Percentiles rank a stretch among this genome's conserved stretches.
Evolutionary conservation across 1,140 invertebrate genomes (phyloP).

Genomic region (Drosophila sulfurigaster): DNA sequence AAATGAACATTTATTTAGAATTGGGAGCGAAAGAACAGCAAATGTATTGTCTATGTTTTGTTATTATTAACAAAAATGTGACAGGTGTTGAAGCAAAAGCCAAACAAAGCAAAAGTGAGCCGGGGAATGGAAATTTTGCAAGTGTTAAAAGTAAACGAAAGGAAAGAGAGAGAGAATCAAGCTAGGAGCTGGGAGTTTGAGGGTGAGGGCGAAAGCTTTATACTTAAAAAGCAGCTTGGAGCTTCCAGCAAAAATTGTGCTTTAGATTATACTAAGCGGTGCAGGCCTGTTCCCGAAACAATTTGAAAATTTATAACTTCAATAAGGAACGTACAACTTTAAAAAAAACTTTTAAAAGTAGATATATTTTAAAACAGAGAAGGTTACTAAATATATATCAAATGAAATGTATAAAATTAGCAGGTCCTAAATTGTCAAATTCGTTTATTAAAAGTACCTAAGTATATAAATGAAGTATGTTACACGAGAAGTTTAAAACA

Average conservation of each 20-base stretch:
- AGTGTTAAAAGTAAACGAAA: neutral
- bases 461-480: too few species aligned
- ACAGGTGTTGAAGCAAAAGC: neutral
- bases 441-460: too few species aligned
- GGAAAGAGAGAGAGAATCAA: neutral
- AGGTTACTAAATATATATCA: too few species aligned
- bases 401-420: too few species aligned
- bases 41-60: constrained; percentile 1
- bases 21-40: constrained; percentile 31
- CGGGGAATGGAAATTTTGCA: neutral
- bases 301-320: neutral
- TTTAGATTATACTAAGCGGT: neutral
- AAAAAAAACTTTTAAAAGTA: neutral
- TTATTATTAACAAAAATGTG: constrained; percentile 2
- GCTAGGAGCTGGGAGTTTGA: neutral
- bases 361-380: neutral
- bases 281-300: constrained; percentile 1
- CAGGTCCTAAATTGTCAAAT: neutral
- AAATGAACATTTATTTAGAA: constrained; percentile 62
- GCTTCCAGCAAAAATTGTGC: constrained; percentile 4
- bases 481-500: too few species aligned
- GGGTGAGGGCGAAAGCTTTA: constrained; percentile 3
- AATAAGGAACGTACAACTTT: neutral
- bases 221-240: neutral
- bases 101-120: constrained; percentile 19